phyloP scores from a whole-genome alignment of 2,113 vertebrate genomes.

The Origma solitaria region DNA sequence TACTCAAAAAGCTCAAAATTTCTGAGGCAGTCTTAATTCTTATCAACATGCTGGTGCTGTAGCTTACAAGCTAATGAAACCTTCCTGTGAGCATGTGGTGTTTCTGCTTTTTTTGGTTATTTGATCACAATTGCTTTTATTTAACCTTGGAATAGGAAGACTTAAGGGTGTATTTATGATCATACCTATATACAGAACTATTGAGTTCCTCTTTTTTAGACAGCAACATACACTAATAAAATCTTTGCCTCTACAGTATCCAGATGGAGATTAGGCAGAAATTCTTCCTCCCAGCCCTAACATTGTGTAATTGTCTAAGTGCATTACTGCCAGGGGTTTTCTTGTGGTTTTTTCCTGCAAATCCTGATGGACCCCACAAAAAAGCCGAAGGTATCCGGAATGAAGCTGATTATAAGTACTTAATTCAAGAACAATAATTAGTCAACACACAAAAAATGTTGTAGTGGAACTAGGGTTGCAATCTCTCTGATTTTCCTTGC shows the following conservation, averaged over 20 bases:
- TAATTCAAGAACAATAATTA: background rate
- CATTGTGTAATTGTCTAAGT: background rate
- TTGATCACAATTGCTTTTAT: background rate
- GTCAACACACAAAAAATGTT: background rate
- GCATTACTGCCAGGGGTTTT: background rate
- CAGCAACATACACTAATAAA: background rate
- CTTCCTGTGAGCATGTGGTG: background rate
- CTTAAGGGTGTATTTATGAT: background rate
- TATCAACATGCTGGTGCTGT: background rate
- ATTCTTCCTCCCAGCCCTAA: background rate
- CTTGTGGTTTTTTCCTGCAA: background rate
- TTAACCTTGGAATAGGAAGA: background rate
- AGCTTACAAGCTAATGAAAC: background rate
- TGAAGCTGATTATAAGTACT: background rate
- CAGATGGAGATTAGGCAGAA: background rate
- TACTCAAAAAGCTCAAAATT: background rate
- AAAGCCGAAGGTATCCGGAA: background rate
- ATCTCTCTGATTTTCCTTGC: background rate
- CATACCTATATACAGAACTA: background rate
- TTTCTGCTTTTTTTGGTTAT: background rate
- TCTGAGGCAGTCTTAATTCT: background rate
- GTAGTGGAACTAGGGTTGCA: background rate
- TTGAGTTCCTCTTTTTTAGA: background rate
- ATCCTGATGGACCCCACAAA: background rate
- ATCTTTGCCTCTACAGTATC: background rate